phyloP scores from a whole-genome alignment of 2,113 vertebrate genomes.

The Emydocephalus ijimae region DNA sequence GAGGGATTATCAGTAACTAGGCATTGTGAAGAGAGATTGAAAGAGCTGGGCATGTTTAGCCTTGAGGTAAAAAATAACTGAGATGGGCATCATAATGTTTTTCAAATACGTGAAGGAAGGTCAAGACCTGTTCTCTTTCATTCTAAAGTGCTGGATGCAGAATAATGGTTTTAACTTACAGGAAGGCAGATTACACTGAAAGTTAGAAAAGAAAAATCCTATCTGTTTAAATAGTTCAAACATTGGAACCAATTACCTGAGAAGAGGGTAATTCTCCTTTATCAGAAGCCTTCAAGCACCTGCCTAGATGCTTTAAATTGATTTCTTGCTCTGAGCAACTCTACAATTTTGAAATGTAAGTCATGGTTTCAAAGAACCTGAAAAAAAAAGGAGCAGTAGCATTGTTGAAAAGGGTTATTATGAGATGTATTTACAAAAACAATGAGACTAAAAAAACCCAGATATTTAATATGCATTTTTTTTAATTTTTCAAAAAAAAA shows the following conservation, averaged over 20 bases:
- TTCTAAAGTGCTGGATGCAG: neutral
- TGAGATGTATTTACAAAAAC: neutral
- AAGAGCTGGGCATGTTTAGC: neutral
- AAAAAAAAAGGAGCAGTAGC: neutral
- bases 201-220: neutral
- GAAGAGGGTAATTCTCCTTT: neutral
- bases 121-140: neutral
- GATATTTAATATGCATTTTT: conserved; percentile 4
- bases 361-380: neutral
- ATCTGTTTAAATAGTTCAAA: neutral
- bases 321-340: neutral
- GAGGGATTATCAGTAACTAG: neutral
- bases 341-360: neutral
- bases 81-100: neutral
- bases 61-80: neutral
- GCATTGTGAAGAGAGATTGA: neutral
- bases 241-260: neutral
- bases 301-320: neutral
- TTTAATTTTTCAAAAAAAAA: conserved; percentile 19
- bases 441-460: conserved; percentile 27
- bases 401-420: neutral
- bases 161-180: neutral
- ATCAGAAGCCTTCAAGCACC: neutral
- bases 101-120: neutral
- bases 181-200: neutral